Base-by-base conservation (phyloP, 2,888 invertebrate species). In the Pycnomerus fuliginosus region DNA sequence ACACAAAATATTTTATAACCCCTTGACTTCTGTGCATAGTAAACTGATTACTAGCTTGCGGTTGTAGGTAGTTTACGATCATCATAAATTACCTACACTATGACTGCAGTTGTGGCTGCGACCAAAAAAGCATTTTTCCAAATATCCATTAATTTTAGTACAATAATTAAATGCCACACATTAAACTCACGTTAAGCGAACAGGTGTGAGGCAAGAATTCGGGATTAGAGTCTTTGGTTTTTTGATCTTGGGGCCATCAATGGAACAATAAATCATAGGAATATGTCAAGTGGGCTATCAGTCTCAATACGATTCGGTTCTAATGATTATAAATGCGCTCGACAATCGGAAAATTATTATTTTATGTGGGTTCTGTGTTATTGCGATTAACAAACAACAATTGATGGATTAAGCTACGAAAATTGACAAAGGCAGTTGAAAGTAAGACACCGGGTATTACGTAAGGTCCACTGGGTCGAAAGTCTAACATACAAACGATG, bases 251-350 rank as follows among this genome's bases (percentile, higher is more conserved):
- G 57, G 53, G 53, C 53, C 52, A 58, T 51, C 42, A 44, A 44
- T 52, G 39, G 44, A 53, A 53, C 55, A 50, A 62, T 62, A 60
- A 61, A 62, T 62, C 61, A 62, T 59, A 51, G 48, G 53, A 56
- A 57, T n/a, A 53, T 55, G 62, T 62, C 62, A 58, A 61, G 57
- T 55, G 49, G 56, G 54, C 54, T 61, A 62, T 62, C 60, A 62
- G 55, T 60, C 60, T 58, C 56, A 56, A 61, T 61, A 57, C 52
- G 57, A 58, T 61, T 58, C 58, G 51, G 51, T 56, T 55, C 53
- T 60, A 61, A 62, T 62, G 60, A 58, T 61, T 61, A 62, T 59
- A 60, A 59, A 58, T 56, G 33, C 15, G 27, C n/a, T n/a, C n/a
- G n/a, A n/a, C n/a, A n/a, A n/a, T n/a, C n/a, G n/a, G n/a, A n/a